phyloP scores from a whole-genome alignment of 2,888 invertebrate species.

The Cryptophagus acutangulus region DNA sequence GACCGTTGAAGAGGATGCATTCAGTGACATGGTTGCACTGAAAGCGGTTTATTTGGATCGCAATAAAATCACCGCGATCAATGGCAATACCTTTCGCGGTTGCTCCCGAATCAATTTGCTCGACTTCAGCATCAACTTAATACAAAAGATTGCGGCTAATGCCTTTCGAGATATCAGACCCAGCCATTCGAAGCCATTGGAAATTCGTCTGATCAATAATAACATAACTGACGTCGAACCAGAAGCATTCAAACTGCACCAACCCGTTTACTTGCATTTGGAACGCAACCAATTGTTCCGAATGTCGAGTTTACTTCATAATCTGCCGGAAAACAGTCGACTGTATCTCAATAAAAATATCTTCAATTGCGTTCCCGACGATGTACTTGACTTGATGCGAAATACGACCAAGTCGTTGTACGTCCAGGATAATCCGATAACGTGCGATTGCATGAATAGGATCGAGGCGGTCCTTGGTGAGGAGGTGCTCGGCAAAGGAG shows the following conservation, averaged over 20 bases:
- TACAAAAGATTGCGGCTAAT: slow-evolving; percentile 20
- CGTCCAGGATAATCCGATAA: slow-evolving; percentile 28
- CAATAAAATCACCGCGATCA: slow-evolving; percentile 28
- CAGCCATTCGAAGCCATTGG: slow-evolving; percentile 11
- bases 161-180: slow-evolving; percentile 24
- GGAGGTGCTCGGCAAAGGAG: background rate
- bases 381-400: slow-evolving; percentile 25
- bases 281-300: slow-evolving; percentile 27
- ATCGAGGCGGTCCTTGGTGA: slow-evolving; percentile 16
- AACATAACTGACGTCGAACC: slow-evolving; percentile 22
- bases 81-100: slow-evolving; percentile 26
- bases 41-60: slow-evolving; percentile 31
- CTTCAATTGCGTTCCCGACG: slow-evolving; percentile 29
- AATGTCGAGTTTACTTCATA: slow-evolving; percentile 20
- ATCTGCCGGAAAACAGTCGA: slow-evolving; percentile 23
- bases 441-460: slow-evolving; percentile 30
- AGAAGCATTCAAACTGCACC: slow-evolving; percentile 19
- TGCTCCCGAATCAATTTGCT: slow-evolving; percentile 23
- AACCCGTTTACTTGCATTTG: slow-evolving; percentile 27
- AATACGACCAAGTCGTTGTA: slow-evolving; percentile 22
- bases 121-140: slow-evolving; percentile 30
- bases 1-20: slow-evolving; percentile 28
- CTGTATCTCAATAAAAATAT: slow-evolving; percentile 28
- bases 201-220: slow-evolving; percentile 27
- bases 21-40: slow-evolving; percentile 26